A percentile compares a stretch with the other conserved stretches of the same genome.
Evolutionary conservation across 2,113 vertebrate species (phyloP).

Genomic region (Pyxicephalus adspersus): DNA sequence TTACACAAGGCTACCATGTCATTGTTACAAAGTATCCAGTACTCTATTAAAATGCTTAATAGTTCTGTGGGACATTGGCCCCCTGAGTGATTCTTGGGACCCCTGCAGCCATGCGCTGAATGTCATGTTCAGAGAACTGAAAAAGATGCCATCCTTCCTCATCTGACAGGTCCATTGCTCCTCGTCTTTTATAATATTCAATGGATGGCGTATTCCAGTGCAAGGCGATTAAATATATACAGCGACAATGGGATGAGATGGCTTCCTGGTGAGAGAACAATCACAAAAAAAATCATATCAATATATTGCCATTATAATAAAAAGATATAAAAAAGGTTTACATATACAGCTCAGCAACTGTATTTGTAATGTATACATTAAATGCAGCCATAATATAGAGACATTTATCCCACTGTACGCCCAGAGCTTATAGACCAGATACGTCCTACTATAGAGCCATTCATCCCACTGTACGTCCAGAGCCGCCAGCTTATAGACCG

Average conservation of each 20-base stretch:
- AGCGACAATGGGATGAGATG: constrained; percentile 72
- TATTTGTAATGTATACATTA: no score
- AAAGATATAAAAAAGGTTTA: no score
- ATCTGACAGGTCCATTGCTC: constrained; percentile 70
- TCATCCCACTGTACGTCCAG: no score
- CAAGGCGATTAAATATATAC: constrained; percentile 79
- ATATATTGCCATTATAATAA: no score
- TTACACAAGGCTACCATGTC: neutral
- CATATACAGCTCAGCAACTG: no score
- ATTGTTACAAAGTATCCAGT: neutral
- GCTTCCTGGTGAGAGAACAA: constrained; percentile 71
- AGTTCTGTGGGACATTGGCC: no score
- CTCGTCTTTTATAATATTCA: constrained; percentile 68
- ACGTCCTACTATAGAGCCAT: no score
- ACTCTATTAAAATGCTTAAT: neutral
- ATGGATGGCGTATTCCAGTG: constrained; percentile 75
- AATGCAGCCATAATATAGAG: no score
- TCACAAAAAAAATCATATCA: no score
- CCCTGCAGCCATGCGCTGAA: constrained; percentile 67
- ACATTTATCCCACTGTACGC: no score
- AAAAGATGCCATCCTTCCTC: constrained; percentile 79
- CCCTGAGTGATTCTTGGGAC: neutral
- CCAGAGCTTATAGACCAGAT: no score
- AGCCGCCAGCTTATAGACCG: no score
- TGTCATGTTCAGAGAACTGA: constrained; percentile 69